Evolutionary conservation across 1,140 invertebrate genomes (phyloP).

Genomic region (Anthonomus grandis): DNA sequence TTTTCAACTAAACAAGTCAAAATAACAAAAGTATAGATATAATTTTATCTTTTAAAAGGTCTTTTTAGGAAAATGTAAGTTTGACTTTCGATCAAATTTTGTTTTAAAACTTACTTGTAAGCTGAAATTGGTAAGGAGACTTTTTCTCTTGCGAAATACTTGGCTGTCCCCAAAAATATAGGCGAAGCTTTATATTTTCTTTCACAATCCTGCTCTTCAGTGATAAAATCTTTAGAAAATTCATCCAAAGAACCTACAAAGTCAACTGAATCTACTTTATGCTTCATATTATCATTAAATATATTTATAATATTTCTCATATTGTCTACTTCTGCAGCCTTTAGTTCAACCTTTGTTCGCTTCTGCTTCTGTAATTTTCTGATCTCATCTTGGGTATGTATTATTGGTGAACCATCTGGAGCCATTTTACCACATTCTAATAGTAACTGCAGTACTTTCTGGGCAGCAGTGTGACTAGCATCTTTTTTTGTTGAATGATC

Average conservation of each 20-base stretch:
- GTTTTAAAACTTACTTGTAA: constrained; percentile 39
- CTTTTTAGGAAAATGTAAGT: too few species aligned
- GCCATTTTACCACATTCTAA: constrained; percentile 36
- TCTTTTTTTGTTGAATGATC: constrained; percentile 37
- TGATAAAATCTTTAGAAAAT: constrained; percentile 18
- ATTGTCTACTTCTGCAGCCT: constrained; percentile 19
- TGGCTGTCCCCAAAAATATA: constrained; percentile 29
- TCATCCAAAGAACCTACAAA: constrained; percentile 1
- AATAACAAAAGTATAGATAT: too few species aligned
- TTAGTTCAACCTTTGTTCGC: constrained; percentile 30
- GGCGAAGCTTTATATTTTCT: constrained; percentile 14
- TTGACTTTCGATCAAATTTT: too few species aligned
- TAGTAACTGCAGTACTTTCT: constrained; percentile 38
- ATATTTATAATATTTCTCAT: constrained; percentile 37
- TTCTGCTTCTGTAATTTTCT: constrained; percentile 33
- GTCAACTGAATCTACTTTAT: constrained; percentile 21
- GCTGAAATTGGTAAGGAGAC: constrained; percentile 41
- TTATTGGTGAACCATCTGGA: constrained; percentile 36
- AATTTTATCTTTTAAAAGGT: too few species aligned
- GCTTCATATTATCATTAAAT: constrained; percentile 33
- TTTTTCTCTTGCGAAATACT: constrained; percentile 39
- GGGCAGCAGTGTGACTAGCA: constrained; percentile 40
- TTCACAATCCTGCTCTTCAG: constrained; percentile 3
- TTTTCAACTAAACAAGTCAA: constrained; percentile 3
- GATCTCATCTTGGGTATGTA: constrained; percentile 39